Conservation (phyloP, 2,888 invertebrate species). For the Drosophila flavopinicola region DNA sequence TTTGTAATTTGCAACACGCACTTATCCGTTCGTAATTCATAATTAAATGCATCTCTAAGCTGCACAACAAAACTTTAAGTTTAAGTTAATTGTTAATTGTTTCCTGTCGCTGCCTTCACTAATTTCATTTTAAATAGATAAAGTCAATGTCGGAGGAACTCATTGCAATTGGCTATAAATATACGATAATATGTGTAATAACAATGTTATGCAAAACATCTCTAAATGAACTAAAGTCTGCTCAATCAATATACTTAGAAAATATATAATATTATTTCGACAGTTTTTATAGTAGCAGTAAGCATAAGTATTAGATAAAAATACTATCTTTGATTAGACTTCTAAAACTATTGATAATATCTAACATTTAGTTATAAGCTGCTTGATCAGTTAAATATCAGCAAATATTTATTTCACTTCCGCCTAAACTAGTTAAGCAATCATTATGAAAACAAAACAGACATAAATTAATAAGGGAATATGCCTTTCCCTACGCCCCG, state of each 20-base stretch:
- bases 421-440: constrained; percentile 12
- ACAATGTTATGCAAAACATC: background rate
- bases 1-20: constrained; percentile 54
- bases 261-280: background rate
- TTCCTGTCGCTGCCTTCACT: constrained; percentile 49
- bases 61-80: constrained; percentile 7
- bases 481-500: constrained; percentile 2
- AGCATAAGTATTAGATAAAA: too few relatives aligned
- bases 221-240: background rate
- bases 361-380: too few relatives aligned
- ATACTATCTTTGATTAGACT: too few relatives aligned
- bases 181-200: background rate
- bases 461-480: constrained; percentile 23
- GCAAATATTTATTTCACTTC: constrained; percentile 20
- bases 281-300: too few relatives aligned
- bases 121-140: constrained; percentile 11
- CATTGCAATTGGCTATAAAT: background rate
- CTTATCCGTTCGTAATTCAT: constrained; percentile 37
- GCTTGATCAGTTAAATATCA: too few relatives aligned
- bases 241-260: too few relatives aligned
- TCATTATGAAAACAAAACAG: constrained; percentile 10
- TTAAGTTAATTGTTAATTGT: constrained; percentile 30
- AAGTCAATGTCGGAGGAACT: constrained; percentile 30
- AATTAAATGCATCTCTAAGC: constrained; percentile 36
- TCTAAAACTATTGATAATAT: background rate